Base-by-base conservation (phyloP, 2,797 vertebrate genomes). In the Nyctalus aviator region DNA sequence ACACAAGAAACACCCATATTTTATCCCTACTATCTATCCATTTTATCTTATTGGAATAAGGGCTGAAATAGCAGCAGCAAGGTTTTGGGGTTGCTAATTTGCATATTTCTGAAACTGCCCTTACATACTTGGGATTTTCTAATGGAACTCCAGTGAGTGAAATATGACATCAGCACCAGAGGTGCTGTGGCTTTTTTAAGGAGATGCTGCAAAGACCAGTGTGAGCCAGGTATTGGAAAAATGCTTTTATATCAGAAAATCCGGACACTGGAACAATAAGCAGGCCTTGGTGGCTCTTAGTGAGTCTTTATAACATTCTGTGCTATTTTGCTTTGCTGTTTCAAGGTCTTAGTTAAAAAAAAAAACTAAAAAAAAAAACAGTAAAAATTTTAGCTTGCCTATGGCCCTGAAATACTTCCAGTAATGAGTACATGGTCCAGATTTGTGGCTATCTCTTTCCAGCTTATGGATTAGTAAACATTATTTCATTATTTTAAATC, bases 401-500 rank as follows among this genome's bases (percentile, higher is more conserved):
- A 87, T 23, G n/a, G 48, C 21, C 20, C 44, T 82, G 23, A 48
- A 50, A 2, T 76, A 69, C 18, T 62, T 86, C 30, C 37, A 64
- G 4, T 50, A 76, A 72, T 90, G 90, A 90, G 30, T 32, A 50
- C 82, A 91, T 87, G 37, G 35, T 68, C 46, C 88, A 95, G 13
- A 78, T 79, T 77, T 55, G 18, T 84, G 85, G 11, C 76, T 90
- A 21, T 6, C 32, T 95, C 41, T 93, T 90, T 91, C 69, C 13
- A 91, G 21, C 57, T 72, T 75, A 13, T 76, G 72, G 41, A 75
- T 90, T 95, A 79, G 10, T 79, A 90, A 84, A 87, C 20, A 8
- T 92, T 84, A 57, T 57, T 86, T 92, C 20, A 8, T 92, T 84
- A 57, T 57, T 86, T 92, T 87, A 32, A 81, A 84, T 77, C 48